Evolutionary conservation across 1,140 invertebrate genomes (phyloP), one percentile per base, ranked within the genome.

Genomic region (Zeugodacus cucurbitae): DNA sequence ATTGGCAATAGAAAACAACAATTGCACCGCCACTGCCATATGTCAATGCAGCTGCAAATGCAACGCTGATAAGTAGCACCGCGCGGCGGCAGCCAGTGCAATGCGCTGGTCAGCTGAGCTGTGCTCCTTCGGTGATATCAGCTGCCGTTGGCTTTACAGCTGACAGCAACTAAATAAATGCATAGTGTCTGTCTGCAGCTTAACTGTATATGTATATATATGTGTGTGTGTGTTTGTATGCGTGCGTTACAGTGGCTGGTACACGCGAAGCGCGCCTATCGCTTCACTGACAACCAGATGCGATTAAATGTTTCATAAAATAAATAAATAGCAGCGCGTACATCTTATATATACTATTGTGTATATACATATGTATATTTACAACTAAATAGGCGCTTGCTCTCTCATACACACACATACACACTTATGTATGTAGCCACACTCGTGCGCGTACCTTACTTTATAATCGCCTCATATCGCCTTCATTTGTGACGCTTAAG

Each of bases 81-180:
- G n/a, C 20, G 34, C 67, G 67, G 67, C 34, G 67, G 17, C 32
- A 74, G 67, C 22, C 67, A 41, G 67, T 74, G 67, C 67, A 74
- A 74, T 74, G 67, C 67, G 67, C 67, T 37, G 34, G 67, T 74
- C 67, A 74, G 67, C 67, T 74, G 67, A 74, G 67, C 67, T n/a
- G n/a, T n/a, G n/a, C n/a, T n/a, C n/a, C 67, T 74, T 74, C 67
- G 41, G 29, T 2, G 67, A 37, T 74, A 74, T 74, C 67, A 74
- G 67, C 34, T 41, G 34, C 67, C 41, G 34, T 34, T 74, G 20
- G 67, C 67, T 32, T 67, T 67, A 32, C 64, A 29, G 14, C 29
- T 11, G 48, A 54, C n/a, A 26, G 58, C 58, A 62, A 1, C 58
- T 22, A 8, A n/a, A 62, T 62, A 22, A n/a, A 17, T 17, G 58